Conservation (phyloP, 2,113 vertebrate species). For the Perca flavescens region DNA sequence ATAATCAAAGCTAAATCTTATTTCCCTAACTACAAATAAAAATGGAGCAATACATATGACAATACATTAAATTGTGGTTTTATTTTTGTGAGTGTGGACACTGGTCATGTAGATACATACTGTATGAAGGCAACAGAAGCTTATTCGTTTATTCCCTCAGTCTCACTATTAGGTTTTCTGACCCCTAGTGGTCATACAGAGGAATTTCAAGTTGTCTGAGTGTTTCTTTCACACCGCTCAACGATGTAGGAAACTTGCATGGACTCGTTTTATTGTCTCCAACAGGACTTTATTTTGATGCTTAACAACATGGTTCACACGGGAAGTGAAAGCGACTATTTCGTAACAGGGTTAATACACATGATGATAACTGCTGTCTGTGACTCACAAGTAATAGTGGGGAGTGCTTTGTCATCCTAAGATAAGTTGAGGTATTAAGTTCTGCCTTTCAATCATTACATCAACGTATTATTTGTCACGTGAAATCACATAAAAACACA, state of each 20-base stretch:
- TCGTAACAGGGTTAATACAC: conserved; percentile 1
- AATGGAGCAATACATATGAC: background rate
- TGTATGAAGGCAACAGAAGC: background rate
- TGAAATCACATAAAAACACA: too few relatives aligned
- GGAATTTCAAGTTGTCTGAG: too few relatives aligned
- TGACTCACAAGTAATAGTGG: conserved; percentile 19
- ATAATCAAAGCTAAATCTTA: background rate
- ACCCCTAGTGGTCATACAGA: background rate
- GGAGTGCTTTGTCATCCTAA: conserved; percentile 14
- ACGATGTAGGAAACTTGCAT: background rate
- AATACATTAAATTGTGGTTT: background rate
- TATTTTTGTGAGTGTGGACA: background rate
- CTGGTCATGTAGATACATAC: too few relatives aligned
- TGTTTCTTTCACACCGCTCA: background rate
- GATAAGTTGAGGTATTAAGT: background rate
- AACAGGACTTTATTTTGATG: conserved; percentile 27
- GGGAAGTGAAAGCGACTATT: conserved; percentile 39
- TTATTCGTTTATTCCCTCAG: too few relatives aligned
- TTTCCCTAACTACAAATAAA: background rate
- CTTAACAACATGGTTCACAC: conserved; percentile 13
- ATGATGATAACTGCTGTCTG: background rate
- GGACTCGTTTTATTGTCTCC: background rate
- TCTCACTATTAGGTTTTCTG: background rate
- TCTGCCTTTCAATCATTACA: background rate
- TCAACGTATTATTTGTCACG: too few relatives aligned